Percentiles rank a stretch among this genome's conserved stretches.
Conservation (phyloP, 2,113 vertebrate species). For the Indri indri region DNA sequence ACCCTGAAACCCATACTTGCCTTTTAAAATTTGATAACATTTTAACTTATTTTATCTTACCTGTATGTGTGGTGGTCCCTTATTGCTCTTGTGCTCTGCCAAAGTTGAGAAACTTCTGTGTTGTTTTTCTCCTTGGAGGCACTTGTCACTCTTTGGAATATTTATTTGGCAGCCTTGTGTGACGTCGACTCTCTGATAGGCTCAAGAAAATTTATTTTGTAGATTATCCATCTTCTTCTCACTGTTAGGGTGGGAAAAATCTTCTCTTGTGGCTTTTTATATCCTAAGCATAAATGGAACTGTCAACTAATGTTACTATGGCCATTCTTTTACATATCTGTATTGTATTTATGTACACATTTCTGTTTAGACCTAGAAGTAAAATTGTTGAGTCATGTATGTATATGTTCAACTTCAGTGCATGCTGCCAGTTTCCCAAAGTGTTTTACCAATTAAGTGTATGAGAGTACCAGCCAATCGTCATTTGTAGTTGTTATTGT, state of each 20-base stretch:
- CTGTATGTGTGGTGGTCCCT: not conserved
- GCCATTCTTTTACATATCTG: not conserved
- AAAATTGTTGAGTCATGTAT: conserved; percentile 2
- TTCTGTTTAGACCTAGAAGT: not conserved
- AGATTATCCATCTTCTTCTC: not conserved
- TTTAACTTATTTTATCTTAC: not conserved
- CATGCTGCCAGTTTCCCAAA: not conserved
- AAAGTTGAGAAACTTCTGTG: not conserved
- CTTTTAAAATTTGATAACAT: not conserved
- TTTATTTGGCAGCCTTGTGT: not conserved
- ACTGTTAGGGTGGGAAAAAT: not conserved
- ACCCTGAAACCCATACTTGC: not conserved
- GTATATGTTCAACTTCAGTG: not conserved
- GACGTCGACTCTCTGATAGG: not conserved
- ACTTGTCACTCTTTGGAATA: not conserved
- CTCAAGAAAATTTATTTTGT: not conserved
- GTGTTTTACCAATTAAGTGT: not conserved
- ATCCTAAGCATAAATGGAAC: not conserved
- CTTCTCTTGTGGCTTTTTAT: not conserved
- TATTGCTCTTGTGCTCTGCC: not conserved
- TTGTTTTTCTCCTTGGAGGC: not conserved
- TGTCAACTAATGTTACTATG: not conserved
- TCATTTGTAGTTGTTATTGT: not conserved
- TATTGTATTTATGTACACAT: not conserved
- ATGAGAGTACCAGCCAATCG: not conserved